Percentiles rank a stretch among this genome's conserved stretches.
phyloP scores from a whole-genome alignment of 2,888 invertebrate genomes.

The Cryptus armator region DNA sequence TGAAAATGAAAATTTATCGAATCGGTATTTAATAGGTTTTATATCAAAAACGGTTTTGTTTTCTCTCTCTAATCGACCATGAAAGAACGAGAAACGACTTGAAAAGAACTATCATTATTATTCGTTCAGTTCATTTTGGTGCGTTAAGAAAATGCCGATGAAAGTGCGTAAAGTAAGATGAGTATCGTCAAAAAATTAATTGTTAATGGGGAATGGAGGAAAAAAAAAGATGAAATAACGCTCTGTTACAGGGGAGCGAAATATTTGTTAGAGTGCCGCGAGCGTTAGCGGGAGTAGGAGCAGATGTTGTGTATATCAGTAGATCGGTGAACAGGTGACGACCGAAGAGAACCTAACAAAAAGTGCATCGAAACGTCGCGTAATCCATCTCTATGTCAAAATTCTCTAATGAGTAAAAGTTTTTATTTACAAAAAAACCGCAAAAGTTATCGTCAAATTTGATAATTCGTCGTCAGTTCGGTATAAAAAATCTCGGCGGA shows the following conservation, averaged over 20 bases:
- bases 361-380: conserved; percentile 38
- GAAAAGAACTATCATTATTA: no score
- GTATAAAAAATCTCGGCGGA: neutral
- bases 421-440: neutral
- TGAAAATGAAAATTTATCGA: no score
- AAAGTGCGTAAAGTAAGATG: neutral
- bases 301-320: conserved; percentile 60
- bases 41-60: no score
- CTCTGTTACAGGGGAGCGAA: neutral
- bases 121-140: no score
- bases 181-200: neutral
- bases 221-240: neutral
- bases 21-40: no score
- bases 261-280: neutral
- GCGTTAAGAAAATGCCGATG: neutral
- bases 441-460: neutral
- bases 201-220: neutral
- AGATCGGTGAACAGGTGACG: conserved; percentile 60
- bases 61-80: no score
- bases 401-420: conserved; percentile 1
- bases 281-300: conserved; percentile 22
- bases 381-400: conserved; percentile 24
- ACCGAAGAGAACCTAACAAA: conserved; percentile 32
- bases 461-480: neutral
- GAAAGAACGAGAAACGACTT: no score